Base-by-base conservation (phyloP, 2,113 vertebrate genomes). In the Malurus alboscapulatus region DNA sequence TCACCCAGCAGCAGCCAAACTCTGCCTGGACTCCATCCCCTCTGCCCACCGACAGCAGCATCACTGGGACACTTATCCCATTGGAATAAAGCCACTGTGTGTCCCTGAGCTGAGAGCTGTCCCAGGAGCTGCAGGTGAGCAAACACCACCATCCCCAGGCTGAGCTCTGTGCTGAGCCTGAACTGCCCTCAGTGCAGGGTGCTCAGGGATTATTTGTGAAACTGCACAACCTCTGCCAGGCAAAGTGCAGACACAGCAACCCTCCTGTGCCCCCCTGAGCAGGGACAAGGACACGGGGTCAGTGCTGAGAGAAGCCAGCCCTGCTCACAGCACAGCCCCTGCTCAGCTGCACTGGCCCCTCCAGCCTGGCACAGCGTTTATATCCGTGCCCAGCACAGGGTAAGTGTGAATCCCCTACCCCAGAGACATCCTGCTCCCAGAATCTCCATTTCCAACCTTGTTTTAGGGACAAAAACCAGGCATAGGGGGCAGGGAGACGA, bases 201-300 rank as follows among this genome's bases (percentile, higher is more conserved):
- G 50, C 61, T 26, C 36, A 17, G 2, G 2, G 17, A 29, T 30
- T 5, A n/a, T 14, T 30, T 8, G 40, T 2, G 11, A 45, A 0
- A 0, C 54, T 36, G 51, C 17, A 50, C 32, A 45, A 59, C 50
- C 63, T 14, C 7, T 2, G 6, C 15, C 3, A 0, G 5, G 11
- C 45, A 26, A 63, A 76, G 38, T 0, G 26, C 62, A 79, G 51
- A 36, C 1, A 25, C 19, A 44, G 63, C 47, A 27, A 84, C 57
- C 15, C 2, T 12, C 29, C 68, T 1, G 0, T 34, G 81, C 66
- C 3, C 58, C 25, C 9, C 1, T 0, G 21, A 40, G 71, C 2
- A 63, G 21, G 1, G 47, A 4, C 36, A 16, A 47, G 1, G 17
- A 19, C 5, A 40, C 0, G 1, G 59, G 50, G 15, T 9, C 63